Base-by-base conservation (phyloP, 1,140 invertebrate genomes). In the Pissodes strobi region DNA sequence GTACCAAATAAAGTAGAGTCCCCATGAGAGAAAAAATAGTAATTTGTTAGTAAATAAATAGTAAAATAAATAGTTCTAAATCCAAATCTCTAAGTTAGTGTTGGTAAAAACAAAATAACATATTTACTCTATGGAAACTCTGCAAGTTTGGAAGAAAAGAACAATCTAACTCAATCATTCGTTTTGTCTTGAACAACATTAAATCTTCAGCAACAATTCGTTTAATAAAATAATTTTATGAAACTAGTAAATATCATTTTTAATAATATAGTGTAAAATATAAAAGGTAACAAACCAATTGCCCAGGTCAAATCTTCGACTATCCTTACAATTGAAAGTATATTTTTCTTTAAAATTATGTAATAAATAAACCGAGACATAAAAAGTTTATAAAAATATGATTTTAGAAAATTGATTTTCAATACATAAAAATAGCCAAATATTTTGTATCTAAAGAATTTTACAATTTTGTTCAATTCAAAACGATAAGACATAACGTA, bases 171-270 rank as follows among this genome's bases (percentile, higher is more conserved):
- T 41, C 12, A 18, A 30, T 15, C 15, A 13, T 18, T 53, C 49
- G 59, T 62, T 62, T 53, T 53, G 59, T 27, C 38, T 62, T 62
- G 49, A 62, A 62, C 59, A 62, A 62, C 59, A 34, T 19, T 22
- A 17, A 49, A 46, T 34, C 25, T 34, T 23, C 12, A 18, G 30
- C 17, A n/a, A n/a, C n/a, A n/a, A n/a, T n/a, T n/a, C n/a, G n/a
- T 15, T 18, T 46, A 45, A 23, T 22, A 27, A 25, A 13, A 5
- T 17, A 25, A 15, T 51, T 25, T 25, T 51, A 25, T 30, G 13
- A 30, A 25, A 25, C 13, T 30, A 12, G 18, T 27, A 51, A 27
- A 53, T 19, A 37, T 30, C 27, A 18, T 43, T 57, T 30, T 45
- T 34, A 59, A 59, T 59, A 59, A 48, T 59, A 59, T 59, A 59